phyloP scores from a whole-genome alignment of 2,797 vertebrate genomes.

The Vespertilio murinus region DNA sequence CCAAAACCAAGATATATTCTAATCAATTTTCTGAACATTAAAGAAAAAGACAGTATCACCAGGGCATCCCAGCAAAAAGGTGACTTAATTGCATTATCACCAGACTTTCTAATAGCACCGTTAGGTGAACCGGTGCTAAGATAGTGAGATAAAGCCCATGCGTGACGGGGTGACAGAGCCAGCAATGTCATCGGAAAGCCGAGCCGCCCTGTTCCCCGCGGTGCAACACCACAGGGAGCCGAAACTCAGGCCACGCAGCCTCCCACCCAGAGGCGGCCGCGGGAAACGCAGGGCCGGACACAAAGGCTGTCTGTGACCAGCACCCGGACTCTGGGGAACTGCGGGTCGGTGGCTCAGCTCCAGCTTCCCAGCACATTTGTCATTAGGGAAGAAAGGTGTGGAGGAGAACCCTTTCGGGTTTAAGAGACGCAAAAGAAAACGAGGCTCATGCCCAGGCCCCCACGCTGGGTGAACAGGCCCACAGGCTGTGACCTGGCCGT shows the following conservation, averaged over 20 bases:
- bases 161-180: background rate
- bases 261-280: background rate
- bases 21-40: background rate
- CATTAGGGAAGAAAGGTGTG: background rate
- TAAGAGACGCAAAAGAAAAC: background rate
- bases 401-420: no score
- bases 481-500: no score
- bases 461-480: no score
- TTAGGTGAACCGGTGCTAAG: background rate
- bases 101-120: background rate
- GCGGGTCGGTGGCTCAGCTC: no score
- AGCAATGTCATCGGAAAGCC: background rate
- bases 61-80: background rate
- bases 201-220: background rate
- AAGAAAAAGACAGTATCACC: background rate
- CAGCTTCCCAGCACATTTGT: background rate
- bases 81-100: background rate
- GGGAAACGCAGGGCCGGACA: background rate
- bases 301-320: no score
- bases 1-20: background rate
- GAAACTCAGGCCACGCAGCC: background rate
- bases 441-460: background rate
- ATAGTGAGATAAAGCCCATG: background rate
- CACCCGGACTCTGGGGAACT: background rate
- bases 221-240: background rate